Evolutionary conservation across 1,140 invertebrate genomes (phyloP).

Genomic region (Acromyrmex echinatior): DNA sequence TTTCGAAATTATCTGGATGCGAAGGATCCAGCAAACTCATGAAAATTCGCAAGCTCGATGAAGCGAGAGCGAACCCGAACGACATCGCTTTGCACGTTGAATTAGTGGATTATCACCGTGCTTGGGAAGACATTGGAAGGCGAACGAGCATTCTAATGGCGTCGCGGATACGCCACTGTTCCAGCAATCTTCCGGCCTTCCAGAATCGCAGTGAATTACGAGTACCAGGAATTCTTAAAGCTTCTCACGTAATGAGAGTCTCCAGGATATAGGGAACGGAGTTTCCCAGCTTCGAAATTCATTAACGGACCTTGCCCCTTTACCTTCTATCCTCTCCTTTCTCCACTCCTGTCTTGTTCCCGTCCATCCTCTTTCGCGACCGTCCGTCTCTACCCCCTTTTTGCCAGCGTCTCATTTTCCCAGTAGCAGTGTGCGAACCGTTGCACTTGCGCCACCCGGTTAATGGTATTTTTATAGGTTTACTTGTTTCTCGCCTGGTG

Average conservation of each 20-base stretch:
- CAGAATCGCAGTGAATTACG: slow-evolving; percentile 77
- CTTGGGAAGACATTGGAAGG: slow-evolving; percentile 49
- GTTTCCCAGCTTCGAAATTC: slow-evolving; percentile 78
- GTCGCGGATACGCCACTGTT: slow-evolving; percentile 71
- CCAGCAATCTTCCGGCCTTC: slow-evolving; percentile 67
- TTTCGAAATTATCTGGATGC: slow-evolving; percentile 43
- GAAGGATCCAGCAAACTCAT: not conserved
- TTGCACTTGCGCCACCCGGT: slow-evolving; percentile 66
- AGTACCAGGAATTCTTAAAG: slow-evolving; percentile 78
- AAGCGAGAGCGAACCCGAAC: slow-evolving; percentile 20
- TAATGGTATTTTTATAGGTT: slow-evolving; percentile 77
- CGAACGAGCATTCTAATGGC: slow-evolving; percentile 76
- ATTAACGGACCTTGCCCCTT: slow-evolving; percentile 74
- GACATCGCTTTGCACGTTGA: slow-evolving; percentile 63
- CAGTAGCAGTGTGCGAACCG: slow-evolving; percentile 67
- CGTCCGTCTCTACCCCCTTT: slow-evolving; percentile 4
- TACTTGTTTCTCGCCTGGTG: slow-evolving; percentile 71
- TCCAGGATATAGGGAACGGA: slow-evolving; percentile 76
- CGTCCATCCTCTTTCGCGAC: slow-evolving; percentile 21
- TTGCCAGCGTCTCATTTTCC: slow-evolving; percentile 49
- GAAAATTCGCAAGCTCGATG: slow-evolving; percentile 37
- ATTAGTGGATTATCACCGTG: slow-evolving; percentile 76
- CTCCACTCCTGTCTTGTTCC: slow-evolving; percentile 8
- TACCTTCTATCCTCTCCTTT: slow-evolving; percentile 53
- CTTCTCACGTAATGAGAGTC: slow-evolving; percentile 82